phyloP scores from a whole-genome alignment of 1,140 invertebrate genomes.

The Drosophila auraria region DNA sequence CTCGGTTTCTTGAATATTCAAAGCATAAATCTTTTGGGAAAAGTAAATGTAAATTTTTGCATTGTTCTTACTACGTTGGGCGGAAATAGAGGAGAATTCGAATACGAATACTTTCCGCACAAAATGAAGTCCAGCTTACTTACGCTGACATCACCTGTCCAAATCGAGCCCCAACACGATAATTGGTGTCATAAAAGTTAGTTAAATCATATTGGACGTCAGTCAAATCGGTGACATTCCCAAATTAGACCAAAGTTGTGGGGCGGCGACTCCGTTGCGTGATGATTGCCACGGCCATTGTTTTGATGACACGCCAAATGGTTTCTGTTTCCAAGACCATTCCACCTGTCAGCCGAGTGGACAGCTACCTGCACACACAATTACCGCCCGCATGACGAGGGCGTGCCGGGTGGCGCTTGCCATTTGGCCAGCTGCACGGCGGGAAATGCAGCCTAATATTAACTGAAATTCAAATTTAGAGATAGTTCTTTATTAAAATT shows the following conservation, averaged over 20 bases:
- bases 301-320: conserved; percentile 77
- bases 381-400: conserved; percentile 32
- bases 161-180: conserved; percentile 46
- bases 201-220: conserved; percentile 69
- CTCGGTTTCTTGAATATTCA: conserved; percentile 46
- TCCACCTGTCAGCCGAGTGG: conserved; percentile 64
- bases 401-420: conserved; percentile 40
- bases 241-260: conserved; percentile 59
- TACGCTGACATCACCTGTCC: conserved; percentile 27
- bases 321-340: conserved; percentile 59
- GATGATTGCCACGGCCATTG: conserved; percentile 56
- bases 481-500: not conserved
- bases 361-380: conserved; percentile 49
- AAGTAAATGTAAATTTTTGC: conserved; percentile 23
- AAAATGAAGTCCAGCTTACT: conserved; percentile 8
- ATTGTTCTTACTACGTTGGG: conserved; percentile 10
- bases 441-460: not conserved
- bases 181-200: conserved; percentile 82
- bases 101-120: not conserved
- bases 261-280: conserved; percentile 50
- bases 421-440: conserved; percentile 10
- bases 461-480: too few species aligned
- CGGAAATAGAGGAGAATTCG: not conserved
- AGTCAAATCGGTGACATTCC: conserved; percentile 67
- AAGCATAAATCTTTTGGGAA: conserved; percentile 54